Conservation (phyloP, 2,888 invertebrate genomes). For the Dinocampus coccinellae region DNA sequence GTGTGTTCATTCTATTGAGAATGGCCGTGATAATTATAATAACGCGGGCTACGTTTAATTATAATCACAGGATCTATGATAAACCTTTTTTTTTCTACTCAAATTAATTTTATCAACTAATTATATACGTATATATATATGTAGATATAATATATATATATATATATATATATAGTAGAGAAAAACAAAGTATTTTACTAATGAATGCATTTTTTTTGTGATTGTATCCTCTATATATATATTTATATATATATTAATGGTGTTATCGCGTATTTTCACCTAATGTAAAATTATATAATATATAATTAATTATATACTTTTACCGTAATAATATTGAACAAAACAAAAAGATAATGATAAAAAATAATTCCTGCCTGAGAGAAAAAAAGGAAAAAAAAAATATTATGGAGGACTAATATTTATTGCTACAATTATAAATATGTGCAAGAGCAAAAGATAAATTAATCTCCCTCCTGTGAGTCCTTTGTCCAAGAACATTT, state of each 20-base stretch:
- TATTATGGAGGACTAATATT: not conserved
- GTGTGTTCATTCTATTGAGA: slow-evolving; percentile 52
- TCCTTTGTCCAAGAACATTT: not conserved
- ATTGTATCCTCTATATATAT: not conserved
- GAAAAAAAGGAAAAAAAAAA: slow-evolving; percentile 16
- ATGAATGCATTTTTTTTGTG: not conserved
- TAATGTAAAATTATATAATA: slow-evolving; percentile 46
- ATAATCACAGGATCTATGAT: slow-evolving; percentile 44
- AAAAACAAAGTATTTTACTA: slow-evolving; percentile 64
- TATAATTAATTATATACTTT: not conserved
- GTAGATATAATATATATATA: slow-evolving; percentile 48
- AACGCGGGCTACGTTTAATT: slow-evolving; percentile 52
- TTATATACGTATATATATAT: not conserved
- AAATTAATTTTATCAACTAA: not conserved
- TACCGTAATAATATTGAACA: not conserved
- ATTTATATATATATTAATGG: not conserved
- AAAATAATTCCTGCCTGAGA: not conserved
- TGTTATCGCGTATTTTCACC: not conserved
- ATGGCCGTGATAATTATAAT: slow-evolving; percentile 35
- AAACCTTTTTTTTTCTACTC: slow-evolving; percentile 12
- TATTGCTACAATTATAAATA: not conserved
- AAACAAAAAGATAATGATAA: not conserved
- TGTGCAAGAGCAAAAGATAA: not conserved
- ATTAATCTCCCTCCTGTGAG: no score
- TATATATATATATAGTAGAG: slow-evolving; percentile 21